Conservation (phyloP, 2,888 invertebrate genomes). For the Steromphala cineraria region DNA sequence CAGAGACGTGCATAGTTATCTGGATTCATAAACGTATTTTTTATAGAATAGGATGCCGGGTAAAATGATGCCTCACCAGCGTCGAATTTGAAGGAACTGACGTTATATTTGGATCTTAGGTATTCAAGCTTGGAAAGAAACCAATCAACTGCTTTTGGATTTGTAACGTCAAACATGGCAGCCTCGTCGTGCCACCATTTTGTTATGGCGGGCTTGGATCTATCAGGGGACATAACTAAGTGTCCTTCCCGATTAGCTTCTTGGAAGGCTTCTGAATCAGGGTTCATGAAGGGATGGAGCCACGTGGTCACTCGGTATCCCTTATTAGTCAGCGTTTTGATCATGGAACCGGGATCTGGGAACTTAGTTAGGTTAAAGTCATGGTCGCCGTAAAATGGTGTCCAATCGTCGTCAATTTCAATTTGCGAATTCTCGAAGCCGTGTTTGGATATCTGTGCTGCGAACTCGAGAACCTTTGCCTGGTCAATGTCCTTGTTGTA, state of each 20-base stretch:
- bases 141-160: constrained; percentile 89
- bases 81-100: constrained; percentile 93
- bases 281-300: constrained; percentile 77
- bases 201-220: constrained; percentile 74
- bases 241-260: constrained; percentile 82
- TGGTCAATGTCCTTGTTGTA: constrained; percentile 84
- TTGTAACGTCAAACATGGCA: constrained; percentile 91
- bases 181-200: constrained; percentile 88
- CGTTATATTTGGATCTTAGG: constrained; percentile 81
- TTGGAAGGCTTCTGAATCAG: constrained; percentile 89
- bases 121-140: constrained; percentile 82
- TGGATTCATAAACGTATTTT: constrained; percentile 48
- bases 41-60: constrained; percentile 52
- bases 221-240: constrained; percentile 74
- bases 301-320: constrained; percentile 88
- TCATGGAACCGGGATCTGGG: constrained; percentile 79
- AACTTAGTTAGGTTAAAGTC: constrained; percentile 84
- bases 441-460: constrained; percentile 47
- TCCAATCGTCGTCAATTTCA: constrained; percentile 91
- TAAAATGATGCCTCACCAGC: constrained; percentile 78
- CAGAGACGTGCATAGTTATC: constrained; percentile 60
- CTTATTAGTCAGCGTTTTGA: constrained; percentile 77
- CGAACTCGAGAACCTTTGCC: constrained; percentile 53
- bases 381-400: constrained; percentile 89
- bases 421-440: constrained; percentile 62